Evolutionary conservation across 2,888 invertebrate species (phyloP).

Genomic region (Mellilla xanthometata): DNA sequence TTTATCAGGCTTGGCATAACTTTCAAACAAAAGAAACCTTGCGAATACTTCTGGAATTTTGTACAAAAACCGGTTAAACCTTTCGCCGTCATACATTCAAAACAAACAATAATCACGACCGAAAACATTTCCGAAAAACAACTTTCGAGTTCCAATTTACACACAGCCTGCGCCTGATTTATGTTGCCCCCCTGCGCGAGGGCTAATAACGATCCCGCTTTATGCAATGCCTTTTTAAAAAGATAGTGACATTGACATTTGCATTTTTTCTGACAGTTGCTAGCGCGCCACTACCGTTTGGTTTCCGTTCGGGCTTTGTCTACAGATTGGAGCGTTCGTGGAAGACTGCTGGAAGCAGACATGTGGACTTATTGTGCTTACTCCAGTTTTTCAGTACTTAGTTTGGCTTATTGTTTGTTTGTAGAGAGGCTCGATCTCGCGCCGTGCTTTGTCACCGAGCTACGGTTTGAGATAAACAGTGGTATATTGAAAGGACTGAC

Average conservation of each 20-base stretch:
- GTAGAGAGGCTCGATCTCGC: constrained; percentile 9
- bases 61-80: constrained; percentile 24
- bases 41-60: constrained; percentile 7
- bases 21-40: constrained; percentile 5
- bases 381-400: background rate
- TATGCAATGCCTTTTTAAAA: constrained; percentile 36
- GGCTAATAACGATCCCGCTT: constrained; percentile 37
- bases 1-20: background rate
- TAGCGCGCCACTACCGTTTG: constrained; percentile 46
- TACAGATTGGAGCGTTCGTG: constrained; percentile 40
- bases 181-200: constrained; percentile 41
- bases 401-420: constrained; percentile 7
- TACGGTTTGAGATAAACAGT: constrained; percentile 6
- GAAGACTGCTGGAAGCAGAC: constrained; percentile 43
- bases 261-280: constrained; percentile 31
- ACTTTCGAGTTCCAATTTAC: constrained; percentile 36
- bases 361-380: constrained; percentile 29
- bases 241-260: constrained; percentile 29
- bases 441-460: constrained; percentile 9
- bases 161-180: constrained; percentile 41
- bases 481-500: background rate
- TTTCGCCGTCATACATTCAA: constrained; percentile 33
- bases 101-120: constrained; percentile 34
- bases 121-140: constrained; percentile 37
- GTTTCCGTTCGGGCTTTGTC: constrained; percentile 55